These are phyloP conservation scores for Pedicia rivosa DNA, from an alignment of 2,888 invertebrate genomes.

Conservation along the genomic window DNA sequence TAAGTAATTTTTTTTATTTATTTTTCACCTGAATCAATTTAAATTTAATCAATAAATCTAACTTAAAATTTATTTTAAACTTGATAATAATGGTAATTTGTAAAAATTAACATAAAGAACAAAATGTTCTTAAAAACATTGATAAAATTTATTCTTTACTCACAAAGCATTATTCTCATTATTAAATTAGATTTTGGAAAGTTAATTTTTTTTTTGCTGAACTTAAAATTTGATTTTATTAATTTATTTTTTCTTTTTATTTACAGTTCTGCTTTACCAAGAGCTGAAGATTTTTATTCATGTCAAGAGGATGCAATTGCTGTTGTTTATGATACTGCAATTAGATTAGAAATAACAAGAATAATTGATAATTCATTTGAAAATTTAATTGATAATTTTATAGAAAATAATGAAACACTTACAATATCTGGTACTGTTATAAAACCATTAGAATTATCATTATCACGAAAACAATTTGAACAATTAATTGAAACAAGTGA, in stretches of 20 bases:
- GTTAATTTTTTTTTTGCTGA: not conserved
- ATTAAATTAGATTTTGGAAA: too few species aligned
- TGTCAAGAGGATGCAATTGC: conserved; percentile 62
- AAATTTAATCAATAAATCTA: not conserved
- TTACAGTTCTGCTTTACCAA: conserved; percentile 24
- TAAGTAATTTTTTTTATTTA: too few species aligned
- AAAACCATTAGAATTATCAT: conserved; percentile 67
- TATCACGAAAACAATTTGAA: conserved; percentile 77
- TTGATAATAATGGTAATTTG: too few species aligned
- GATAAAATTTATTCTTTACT: too few species aligned
- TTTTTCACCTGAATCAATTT: too few species aligned
- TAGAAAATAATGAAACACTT: conserved; percentile 17
- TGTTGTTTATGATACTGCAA: conserved; percentile 75
- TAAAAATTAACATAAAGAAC: too few species aligned
- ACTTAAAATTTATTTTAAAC: too few species aligned
- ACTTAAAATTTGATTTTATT: not conserved
- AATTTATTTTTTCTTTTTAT: not conserved
- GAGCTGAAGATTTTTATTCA: conserved; percentile 56
- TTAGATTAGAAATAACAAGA: conserved; percentile 51
- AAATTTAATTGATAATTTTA: conserved; percentile 1
- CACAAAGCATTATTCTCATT: too few species aligned
- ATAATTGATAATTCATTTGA: conserved; percentile 12
- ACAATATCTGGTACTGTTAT: conserved; percentile 63
- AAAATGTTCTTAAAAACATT: too few species aligned
- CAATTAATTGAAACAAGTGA: conserved; percentile 62